Base-by-base conservation (phyloP, 2,113 vertebrate species). In the Lophotis ruficrista region DNA sequence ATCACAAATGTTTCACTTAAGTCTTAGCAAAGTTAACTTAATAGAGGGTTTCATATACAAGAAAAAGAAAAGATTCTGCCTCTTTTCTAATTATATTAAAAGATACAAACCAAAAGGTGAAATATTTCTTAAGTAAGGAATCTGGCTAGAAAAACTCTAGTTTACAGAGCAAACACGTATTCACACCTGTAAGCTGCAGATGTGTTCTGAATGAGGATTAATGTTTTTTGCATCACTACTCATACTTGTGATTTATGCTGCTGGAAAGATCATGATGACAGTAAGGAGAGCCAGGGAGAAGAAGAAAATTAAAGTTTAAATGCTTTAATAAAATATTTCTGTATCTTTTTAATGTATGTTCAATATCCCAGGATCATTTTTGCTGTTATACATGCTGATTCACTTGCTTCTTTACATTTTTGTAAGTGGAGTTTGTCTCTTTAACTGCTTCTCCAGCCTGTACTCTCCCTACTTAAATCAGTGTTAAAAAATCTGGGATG, bases 1-100 rank as follows among this genome's bases (percentile, higher is more conserved):
- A 94, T 95, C 93, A 89, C 62, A 88, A 92, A 88, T 78, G n/a
- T 41, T 87, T 66, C 85, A 56, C 62, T 95, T 91, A 68, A 70
- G 33, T 70, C 65, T 72, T 90, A 87, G 48, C 72, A 70, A 48
- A 95, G 89, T 78, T 93, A 72, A 75, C 62, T 96, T 89, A 92
- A 93, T 68, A 64, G 27, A 93, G 33, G 30, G 62, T 93, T 96
- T 96, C 88, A 83, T 72, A 78, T 62, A 71, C 25, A 75, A 93
- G 57, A 78, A 95, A 96, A 93, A 93, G 2, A 47, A 96, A 94
- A 91, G 1, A 69, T 64, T 72, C 54, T 66, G 20, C 31, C 41
- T 68, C n/a, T 71, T 68, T 85, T 77, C 61, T 90, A 15, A 58
- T 58, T 69, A 20, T 37, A 45, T 54, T 72, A 69, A 45, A 17